phyloP scores from a whole-genome alignment of 2,113 vertebrate species.

The Piliocolobus tephrosceles region DNA sequence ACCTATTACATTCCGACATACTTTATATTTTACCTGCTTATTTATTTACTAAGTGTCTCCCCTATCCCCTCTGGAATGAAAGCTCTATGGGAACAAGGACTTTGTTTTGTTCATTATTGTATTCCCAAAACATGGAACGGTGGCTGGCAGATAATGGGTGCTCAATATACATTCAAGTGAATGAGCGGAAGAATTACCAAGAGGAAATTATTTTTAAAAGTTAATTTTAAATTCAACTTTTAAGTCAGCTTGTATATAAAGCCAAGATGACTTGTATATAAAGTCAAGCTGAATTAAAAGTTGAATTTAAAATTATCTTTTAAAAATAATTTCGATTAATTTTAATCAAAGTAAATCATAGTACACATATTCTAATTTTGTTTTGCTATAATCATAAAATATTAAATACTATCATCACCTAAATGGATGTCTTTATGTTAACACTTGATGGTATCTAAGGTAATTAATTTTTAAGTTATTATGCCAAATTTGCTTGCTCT shows the following conservation, averaged over 20 bases:
- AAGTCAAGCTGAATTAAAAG: conserved; percentile 12
- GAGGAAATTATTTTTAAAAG: not conserved
- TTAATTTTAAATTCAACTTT: too few species aligned
- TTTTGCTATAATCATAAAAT: conserved; percentile 26
- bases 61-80: not conserved
- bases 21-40: not conserved
- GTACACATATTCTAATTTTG: not conserved
- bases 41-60: not conserved
- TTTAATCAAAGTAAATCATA: conserved; percentile 24
- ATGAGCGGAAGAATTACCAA: not conserved
- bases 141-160: not conserved
- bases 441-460: conserved; percentile 31
- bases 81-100: not conserved
- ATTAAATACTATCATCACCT: not conserved
- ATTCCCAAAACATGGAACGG: not conserved
- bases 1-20: not conserved
- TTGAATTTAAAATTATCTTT: conserved; percentile 40
- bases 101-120: conserved; percentile 8
- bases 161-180: not conserved
- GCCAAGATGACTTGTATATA: not conserved
- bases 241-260: too few species aligned
- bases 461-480: conserved; percentile 67
- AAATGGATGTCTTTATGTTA: conserved; percentile 40
- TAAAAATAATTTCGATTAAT: conserved; percentile 18
- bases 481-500: conserved; percentile 58